These are phyloP conservation scores for Lasioglossum zephyrum DNA, from an alignment of 2,888 invertebrate species.

Conservation along the genomic window DNA sequence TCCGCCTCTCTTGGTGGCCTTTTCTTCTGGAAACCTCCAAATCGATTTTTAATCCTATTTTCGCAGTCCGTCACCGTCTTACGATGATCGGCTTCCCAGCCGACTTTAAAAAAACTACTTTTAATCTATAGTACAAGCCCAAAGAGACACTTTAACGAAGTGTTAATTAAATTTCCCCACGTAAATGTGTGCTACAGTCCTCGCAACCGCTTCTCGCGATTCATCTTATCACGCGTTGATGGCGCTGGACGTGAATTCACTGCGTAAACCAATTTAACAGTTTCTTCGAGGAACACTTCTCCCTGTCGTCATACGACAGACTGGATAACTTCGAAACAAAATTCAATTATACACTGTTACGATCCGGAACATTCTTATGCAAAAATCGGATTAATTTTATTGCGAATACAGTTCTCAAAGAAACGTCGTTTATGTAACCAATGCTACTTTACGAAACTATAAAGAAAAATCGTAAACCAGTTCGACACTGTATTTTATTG, in stretches of 20 bases:
- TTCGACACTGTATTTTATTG: not conserved
- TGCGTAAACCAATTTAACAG: conserved; percentile 60
- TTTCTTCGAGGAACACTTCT: conserved; percentile 23
- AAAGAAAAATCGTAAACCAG: not conserved
- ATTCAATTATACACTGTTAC: conserved; percentile 10
- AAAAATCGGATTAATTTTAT: conserved; percentile 2
- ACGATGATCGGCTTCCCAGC: conserved; percentile 56
- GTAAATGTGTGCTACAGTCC: conserved; percentile 63
- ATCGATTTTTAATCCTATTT: conserved; percentile 55
- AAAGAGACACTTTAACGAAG: conserved; percentile 44
- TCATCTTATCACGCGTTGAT: conserved; percentile 72
- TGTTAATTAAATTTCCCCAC: conserved; percentile 73
- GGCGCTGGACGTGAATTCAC: conserved; percentile 61
- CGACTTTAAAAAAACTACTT: conserved; percentile 57
- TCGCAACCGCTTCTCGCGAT: conserved; percentile 70
- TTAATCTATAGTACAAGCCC: conserved; percentile 53
- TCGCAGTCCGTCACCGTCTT: conserved; percentile 21
- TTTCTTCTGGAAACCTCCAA: conserved; percentile 63
- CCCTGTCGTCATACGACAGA: not conserved
- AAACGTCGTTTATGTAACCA: conserved; percentile 13
- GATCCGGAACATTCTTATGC: not conserved
- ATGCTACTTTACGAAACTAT: conserved; percentile 7
- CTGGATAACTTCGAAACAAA: conserved; percentile 23
- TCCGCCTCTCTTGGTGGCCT: conserved; percentile 53
- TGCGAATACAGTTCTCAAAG: not conserved